These are phyloP conservation scores for Liposcelis brunnea DNA, from an alignment of 2,888 invertebrate species.

Conservation along the genomic window DNA sequence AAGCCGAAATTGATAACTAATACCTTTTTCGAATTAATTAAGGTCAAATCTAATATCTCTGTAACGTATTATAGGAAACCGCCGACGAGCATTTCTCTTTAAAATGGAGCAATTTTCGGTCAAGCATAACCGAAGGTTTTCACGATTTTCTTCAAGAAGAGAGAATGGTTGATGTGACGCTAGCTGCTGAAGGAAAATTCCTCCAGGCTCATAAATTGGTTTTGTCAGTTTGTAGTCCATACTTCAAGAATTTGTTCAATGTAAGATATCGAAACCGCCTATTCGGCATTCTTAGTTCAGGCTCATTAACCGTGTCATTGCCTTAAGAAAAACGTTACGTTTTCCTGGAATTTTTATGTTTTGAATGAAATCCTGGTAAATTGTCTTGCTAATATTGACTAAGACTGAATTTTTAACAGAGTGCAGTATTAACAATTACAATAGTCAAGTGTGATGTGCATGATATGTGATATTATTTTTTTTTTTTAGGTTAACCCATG, in stretches of 20 bases:
- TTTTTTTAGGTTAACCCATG: constrained; percentile 20
- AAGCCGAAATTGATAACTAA: no score
- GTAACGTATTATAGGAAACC: not conserved
- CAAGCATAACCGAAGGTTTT: constrained; percentile 53
- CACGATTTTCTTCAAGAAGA: constrained; percentile 51
- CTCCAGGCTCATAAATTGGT: constrained; percentile 62
- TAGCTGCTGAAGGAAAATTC: constrained; percentile 57
- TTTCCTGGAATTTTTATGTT: no score
- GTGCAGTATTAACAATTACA: no score
- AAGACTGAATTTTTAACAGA: no score
- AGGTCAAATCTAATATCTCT: no score
- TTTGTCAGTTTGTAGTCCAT: constrained; percentile 60
- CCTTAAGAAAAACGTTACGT: no score
- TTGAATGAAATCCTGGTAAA: no score
- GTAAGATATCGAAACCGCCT: constrained; percentile 25
- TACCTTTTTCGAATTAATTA: no score
- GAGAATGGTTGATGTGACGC: constrained; percentile 58
- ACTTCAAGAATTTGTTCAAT: constrained; percentile 60
- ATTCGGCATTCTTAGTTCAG: no score
- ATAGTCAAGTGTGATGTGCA: no score
- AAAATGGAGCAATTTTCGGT: constrained; percentile 64
- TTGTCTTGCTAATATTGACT: no score
- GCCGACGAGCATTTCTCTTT: constrained; percentile 42
- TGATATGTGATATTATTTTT: not conserved
- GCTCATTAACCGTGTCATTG: no score